Evolutionary conservation across 2,797 vertebrate species (phyloP), one percentile per base, ranked within the genome.

Genomic region (Otus scops): DNA sequence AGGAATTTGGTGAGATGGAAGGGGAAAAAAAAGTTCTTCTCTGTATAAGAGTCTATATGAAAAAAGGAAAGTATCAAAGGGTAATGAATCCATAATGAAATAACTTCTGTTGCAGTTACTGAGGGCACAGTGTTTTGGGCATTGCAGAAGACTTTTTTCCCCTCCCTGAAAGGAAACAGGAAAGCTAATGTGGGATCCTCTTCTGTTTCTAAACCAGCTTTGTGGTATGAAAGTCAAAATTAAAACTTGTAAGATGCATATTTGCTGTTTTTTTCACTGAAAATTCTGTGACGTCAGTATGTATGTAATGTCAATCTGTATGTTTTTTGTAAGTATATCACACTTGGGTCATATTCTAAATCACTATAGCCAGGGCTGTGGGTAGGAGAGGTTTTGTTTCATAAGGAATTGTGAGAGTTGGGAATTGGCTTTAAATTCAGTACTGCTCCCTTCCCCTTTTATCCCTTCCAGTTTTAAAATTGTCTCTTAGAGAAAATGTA

Each of bases 1-100:
- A 88, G 96, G 96, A 97, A 97, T 98, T 95, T 61, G 60, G 69
- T 69, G 88, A 97, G 82, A 57, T 97, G 96, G 92, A 93, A 97
- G 90, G 93, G 23, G 92, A 67, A 84, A 39, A 85, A 88, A 74
- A 97, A 94, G 57, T 43, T 24, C 69, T 38, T 32, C 5, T 36
- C 69, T 86, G 51, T 82, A 2, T 64, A 68, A 57, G 68, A 79
- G 56, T 24, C 88, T 75, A 23, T 75, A 43, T 54, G 92, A 89
- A 85, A 67, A 76, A 54, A 45, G 57, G 24, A 11, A 75, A 53
- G 56, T 16, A 14, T 50, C 8, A 9, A 41, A 68, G 54, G 30
- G 28, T 27, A 8, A 7, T 20, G 76, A 50, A 71, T 41, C 61
- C 38, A 2, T 38, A 15, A 34, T 38, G 69, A 74, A 78, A 56